phyloP scores from a whole-genome alignment of 1,140 invertebrate species.

The Calephelis nemesis region DNA sequence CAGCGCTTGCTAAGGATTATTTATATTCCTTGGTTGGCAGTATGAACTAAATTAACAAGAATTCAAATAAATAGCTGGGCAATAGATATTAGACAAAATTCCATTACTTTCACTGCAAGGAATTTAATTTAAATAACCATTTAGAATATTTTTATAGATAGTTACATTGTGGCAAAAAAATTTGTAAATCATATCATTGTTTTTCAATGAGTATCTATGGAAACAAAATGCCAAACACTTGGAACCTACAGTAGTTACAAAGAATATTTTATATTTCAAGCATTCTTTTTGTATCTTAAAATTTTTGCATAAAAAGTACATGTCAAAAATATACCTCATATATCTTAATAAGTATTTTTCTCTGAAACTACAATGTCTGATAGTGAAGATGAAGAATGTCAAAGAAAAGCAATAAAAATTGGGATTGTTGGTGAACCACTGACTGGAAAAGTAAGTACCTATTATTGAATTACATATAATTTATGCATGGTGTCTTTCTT shows the following conservation, averaged over 20 bases:
- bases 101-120: too few species aligned
- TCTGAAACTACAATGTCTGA: conserved; percentile 79
- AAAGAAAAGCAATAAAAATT: conserved; percentile 87
- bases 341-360: background rate
- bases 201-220: conserved; percentile 13
- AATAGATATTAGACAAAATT: too few species aligned
- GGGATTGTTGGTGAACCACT: conserved; percentile 89
- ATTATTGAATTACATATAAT: conserved; percentile 28
- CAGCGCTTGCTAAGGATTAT: too few species aligned
- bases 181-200: background rate
- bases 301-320: background rate
- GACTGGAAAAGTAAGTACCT: conserved; percentile 88
- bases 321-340: background rate
- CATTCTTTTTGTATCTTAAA: background rate
- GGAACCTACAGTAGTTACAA: background rate
- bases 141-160: background rate
- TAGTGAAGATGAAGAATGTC: conserved; percentile 83
- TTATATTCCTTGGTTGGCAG: too few species aligned
- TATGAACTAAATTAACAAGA: too few species aligned
- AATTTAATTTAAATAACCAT: background rate
- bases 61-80: too few species aligned
- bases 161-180: background rate
- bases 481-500: background rate
- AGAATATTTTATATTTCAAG: background rate
- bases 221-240: conserved; percentile 7